These are phyloP conservation scores for Lontra canadensis DNA, from an alignment of 2,113 vertebrate species.

Conservation along the genomic window DNA sequence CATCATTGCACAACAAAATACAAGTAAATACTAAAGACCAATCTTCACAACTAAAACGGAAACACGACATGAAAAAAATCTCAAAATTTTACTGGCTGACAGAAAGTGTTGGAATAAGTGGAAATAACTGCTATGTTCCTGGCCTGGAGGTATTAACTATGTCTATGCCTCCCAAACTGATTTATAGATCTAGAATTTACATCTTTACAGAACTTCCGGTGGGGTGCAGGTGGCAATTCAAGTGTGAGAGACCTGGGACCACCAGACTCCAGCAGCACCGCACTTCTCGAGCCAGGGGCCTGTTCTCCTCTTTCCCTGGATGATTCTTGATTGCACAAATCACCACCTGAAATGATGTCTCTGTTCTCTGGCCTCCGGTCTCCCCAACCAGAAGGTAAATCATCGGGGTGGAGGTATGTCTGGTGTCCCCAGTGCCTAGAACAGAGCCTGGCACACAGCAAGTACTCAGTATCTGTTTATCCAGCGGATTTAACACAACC, in stretches of 20 bases:
- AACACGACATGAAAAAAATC: neutral
- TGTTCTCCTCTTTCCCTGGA: neutral
- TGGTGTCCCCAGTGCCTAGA: neutral
- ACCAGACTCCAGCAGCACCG: neutral
- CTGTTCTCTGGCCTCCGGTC: neutral
- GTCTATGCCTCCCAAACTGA: neutral
- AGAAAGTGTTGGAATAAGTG: neutral
- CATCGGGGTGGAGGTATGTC: rapidly evolving
- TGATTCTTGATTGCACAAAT: neutral
- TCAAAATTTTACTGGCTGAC: neutral
- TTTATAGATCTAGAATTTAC: neutral
- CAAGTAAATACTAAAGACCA: neutral
- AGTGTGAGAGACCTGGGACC: neutral
- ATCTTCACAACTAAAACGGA: neutral
- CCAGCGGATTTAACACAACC: neutral
- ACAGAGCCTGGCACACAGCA: neutral
- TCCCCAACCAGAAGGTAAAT: neutral
- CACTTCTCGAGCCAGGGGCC: neutral
- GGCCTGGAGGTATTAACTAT: neutral
- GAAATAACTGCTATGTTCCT: neutral
- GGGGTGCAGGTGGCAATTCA: neutral
- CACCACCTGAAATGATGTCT: neutral
- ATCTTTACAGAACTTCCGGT: neutral
- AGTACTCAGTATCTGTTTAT: neutral
- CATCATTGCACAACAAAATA: neutral